A percentile compares a stretch with the other conserved stretches of the same genome.
These are phyloP conservation scores for Leucosticte australis DNA, from an alignment of 2,113 vertebrate genomes.

Conservation along the genomic window DNA sequence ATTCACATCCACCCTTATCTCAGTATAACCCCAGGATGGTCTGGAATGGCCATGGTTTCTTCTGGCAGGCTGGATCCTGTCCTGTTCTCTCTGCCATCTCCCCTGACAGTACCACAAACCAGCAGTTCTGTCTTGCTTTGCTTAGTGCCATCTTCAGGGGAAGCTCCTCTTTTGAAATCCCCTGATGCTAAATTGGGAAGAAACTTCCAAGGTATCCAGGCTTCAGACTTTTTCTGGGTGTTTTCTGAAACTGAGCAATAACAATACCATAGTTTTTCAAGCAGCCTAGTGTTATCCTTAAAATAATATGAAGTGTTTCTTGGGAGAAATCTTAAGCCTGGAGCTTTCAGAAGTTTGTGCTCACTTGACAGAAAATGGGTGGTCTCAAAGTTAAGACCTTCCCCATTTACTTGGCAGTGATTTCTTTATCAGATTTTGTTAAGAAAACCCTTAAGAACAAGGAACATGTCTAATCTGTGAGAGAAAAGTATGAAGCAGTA, in stretches of 20 bases:
- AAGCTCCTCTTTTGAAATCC: not conserved
- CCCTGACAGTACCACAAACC: not conserved
- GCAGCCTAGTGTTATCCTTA: not conserved
- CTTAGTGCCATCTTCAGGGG: not conserved
- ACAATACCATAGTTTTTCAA: not conserved
- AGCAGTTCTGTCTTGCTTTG: not conserved
- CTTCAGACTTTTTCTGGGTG: not conserved
- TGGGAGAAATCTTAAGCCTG: not conserved
- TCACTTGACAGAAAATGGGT: not conserved
- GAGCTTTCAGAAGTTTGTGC: not conserved
- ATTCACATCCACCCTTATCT: fast-evolving
- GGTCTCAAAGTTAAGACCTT: not conserved
- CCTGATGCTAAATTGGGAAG: not conserved
- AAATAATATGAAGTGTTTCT: not conserved
- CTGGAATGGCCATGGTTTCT: not conserved
- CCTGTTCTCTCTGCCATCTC: not conserved
- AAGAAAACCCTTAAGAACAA: conserved; percentile 3
- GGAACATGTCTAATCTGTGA: not conserved
- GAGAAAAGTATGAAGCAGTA: not conserved
- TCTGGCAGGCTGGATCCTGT: not conserved
- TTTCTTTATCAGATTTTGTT: not conserved
- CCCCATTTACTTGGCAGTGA: not conserved
- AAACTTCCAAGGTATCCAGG: not conserved
- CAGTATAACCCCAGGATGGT: fast-evolving
- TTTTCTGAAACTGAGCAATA: not conserved